Conservation (phyloP, 1,140 invertebrate genomes). For the Nymphalis io region DNA sequence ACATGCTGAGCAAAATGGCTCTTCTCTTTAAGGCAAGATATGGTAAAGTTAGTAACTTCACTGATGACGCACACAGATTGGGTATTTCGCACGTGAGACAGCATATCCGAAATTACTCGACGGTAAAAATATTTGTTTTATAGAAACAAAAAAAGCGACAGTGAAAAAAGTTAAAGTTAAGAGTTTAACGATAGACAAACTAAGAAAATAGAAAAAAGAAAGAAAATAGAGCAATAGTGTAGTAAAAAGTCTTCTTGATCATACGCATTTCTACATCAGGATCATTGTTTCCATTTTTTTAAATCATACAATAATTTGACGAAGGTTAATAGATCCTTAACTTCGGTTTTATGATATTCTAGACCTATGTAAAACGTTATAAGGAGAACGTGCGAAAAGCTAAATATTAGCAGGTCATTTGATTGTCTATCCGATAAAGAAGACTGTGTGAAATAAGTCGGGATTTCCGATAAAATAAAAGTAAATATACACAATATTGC, state of each 20-base stretch:
- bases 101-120: too few relatives aligned
- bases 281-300: constrained; percentile 49
- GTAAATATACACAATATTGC: constrained; percentile 17
- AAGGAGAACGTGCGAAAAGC: constrained; percentile 39
- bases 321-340: constrained; percentile 39
- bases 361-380: constrained; percentile 26
- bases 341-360: constrained; percentile 25
- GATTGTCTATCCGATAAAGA: constrained; percentile 44
- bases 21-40: too few relatives aligned
- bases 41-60: too few relatives aligned
- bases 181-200: constrained; percentile 35
- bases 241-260: constrained; percentile 42
- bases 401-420: constrained; percentile 36
- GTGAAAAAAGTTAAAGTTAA: constrained; percentile 14
- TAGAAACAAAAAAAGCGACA: too few relatives aligned
- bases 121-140: too few relatives aligned
- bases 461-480: constrained; percentile 36
- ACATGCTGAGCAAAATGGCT: too few relatives aligned
- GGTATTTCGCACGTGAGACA: too few relatives aligned
- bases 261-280: constrained; percentile 40
- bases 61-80: too few relatives aligned
- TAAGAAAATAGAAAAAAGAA: constrained; percentile 24
- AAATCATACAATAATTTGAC: constrained; percentile 31
- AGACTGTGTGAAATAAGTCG: constrained; percentile 36
- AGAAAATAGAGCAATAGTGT: constrained; percentile 30